Percentiles rank a stretch among this genome's conserved stretches.
These are phyloP conservation scores for Cylas formicarius DNA, from an alignment of 1,140 invertebrate genomes.

Conservation along the genomic window DNA sequence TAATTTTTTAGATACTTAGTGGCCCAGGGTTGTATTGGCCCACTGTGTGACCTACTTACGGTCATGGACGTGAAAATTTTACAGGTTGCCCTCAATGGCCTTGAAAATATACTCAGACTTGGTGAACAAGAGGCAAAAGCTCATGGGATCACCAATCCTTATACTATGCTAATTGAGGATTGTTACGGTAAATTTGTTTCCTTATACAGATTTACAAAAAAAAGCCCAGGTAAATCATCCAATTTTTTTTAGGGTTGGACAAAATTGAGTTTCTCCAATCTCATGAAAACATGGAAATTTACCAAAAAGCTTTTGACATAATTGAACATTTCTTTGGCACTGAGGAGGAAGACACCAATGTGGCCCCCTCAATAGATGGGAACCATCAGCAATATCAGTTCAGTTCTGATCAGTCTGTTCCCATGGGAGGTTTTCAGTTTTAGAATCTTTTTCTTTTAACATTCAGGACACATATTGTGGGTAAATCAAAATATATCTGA, in stretches of 20 bases:
- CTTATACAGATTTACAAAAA: conserved; percentile 6
- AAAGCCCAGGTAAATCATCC: conserved; percentile 2
- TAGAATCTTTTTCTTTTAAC: too few relatives aligned
- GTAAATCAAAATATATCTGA: too few relatives aligned
- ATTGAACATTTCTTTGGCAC: conserved; percentile 92
- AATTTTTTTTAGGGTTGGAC: conserved; percentile 69
- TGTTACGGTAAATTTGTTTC: conserved; percentile 87
- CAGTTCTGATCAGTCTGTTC: conserved; percentile 60
- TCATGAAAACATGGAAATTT: conserved; percentile 93
- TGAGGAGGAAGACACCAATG: conserved; percentile 80
- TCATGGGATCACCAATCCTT: conserved; percentile 75
- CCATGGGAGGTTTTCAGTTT: conserved; percentile 73
- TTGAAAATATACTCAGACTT: conserved; percentile 91
- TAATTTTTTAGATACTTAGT: conserved; percentile 49
- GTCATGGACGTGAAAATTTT: conserved; percentile 95
- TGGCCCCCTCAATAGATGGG: conserved; percentile 72
- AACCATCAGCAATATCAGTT: conserved; percentile 74
- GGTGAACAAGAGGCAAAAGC: conserved; percentile 76
- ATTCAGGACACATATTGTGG: too few relatives aligned
- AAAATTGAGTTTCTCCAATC: conserved; percentile 97
- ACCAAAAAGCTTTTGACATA: conserved; percentile 93
- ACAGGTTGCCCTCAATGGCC: conserved; percentile 92
- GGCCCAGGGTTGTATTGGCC: conserved; percentile 78
- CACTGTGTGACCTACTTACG: conserved; percentile 88
- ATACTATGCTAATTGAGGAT: conserved; percentile 89